These are phyloP conservation scores for Pristionchus mayeri DNA, from an alignment of 2,888 invertebrate species.

Conservation along the genomic window DNA sequence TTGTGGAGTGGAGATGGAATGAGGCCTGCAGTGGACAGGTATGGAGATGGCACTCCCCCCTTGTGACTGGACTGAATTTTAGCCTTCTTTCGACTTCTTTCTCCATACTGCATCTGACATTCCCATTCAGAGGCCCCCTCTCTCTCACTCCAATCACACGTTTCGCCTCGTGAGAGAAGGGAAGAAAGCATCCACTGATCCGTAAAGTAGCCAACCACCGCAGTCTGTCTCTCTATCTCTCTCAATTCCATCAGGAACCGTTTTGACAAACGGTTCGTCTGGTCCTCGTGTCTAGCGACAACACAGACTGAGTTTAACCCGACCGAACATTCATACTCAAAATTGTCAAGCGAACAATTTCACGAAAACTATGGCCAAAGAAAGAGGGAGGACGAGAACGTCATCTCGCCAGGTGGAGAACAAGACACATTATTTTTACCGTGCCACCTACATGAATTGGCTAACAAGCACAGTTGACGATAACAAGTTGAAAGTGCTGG, in stretches of 20 bases:
- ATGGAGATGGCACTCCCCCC: not conserved
- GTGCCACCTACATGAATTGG: not conserved
- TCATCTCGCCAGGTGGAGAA: not conserved
- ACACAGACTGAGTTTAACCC: not conserved
- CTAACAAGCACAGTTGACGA: no score
- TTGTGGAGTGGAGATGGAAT: not conserved
- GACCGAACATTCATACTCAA: not conserved
- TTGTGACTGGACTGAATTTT: not conserved
- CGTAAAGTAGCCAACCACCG: not conserved
- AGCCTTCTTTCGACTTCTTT: not conserved
- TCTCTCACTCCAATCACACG: not conserved
- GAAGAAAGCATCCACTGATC: not conserved
- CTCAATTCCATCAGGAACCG: not conserved
- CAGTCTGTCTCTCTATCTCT: not conserved
- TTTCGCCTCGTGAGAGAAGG: slow-evolving; percentile 21
- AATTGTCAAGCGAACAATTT: not conserved
- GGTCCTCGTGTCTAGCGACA: no score
- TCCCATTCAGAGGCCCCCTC: not conserved
- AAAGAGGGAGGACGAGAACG: not conserved
- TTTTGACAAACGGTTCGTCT: not conserved
- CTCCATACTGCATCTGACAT: not conserved
- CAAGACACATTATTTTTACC: not conserved
- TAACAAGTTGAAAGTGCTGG: no score
- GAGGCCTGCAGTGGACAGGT: not conserved
- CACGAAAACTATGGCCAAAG: not conserved